phyloP scores from a whole-genome alignment of 2,113 vertebrate species.

The Setophaga coronata region DNA sequence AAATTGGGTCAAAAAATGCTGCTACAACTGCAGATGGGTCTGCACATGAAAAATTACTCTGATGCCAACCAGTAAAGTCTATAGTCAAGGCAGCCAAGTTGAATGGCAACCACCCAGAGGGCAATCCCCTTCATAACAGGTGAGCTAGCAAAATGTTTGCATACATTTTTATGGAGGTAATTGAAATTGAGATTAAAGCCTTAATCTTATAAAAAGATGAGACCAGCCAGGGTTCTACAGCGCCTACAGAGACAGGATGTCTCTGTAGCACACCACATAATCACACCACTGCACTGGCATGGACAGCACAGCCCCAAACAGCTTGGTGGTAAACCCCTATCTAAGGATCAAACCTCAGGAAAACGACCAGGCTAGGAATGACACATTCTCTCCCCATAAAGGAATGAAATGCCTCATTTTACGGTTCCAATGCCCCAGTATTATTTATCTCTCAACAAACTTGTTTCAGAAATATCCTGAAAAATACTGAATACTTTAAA shows the following conservation, averaged over 20 bases:
- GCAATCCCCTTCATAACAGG: neutral
- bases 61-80: constrained; percentile 13
- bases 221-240: neutral
- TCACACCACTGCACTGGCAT: fast-evolving
- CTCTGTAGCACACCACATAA: fast-evolving
- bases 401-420: neutral
- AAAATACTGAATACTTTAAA: neutral
- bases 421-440: neutral
- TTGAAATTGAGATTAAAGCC: constrained; percentile 5
- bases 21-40: neutral
- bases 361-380: neutral
- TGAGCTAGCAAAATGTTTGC: constrained; percentile 17
- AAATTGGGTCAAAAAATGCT: neutral
- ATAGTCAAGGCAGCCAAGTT: neutral
- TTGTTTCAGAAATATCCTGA: neutral
- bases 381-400: neutral
- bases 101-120: neutral
- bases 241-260: neutral
- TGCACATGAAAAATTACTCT: neutral
- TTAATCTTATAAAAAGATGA: neutral
- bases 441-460: neutral
- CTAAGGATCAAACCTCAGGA: neutral
- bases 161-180: constrained; percentile 7
- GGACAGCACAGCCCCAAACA: fast-evolving
- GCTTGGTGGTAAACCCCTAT: neutral